phyloP scores from a whole-genome alignment of 2,113 vertebrate species.

The Isurus oxyrinchus region DNA sequence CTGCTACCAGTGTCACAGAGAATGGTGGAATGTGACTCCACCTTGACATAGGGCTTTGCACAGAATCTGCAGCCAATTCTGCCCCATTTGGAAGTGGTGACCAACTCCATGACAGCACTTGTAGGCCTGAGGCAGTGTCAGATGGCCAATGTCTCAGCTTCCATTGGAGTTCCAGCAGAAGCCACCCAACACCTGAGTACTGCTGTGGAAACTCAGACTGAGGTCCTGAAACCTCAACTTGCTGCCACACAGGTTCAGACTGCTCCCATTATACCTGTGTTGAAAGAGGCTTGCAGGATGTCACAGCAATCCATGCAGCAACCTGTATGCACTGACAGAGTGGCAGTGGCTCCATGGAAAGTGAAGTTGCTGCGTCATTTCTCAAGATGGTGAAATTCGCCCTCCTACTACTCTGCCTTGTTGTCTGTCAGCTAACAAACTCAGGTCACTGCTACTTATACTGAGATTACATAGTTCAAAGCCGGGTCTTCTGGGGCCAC shows the following conservation, averaged over 20 bases:
- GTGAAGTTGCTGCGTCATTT: too few relatives aligned
- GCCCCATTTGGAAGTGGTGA: background rate
- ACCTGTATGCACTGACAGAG: background rate
- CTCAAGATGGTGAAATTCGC: too few relatives aligned
- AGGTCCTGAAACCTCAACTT: background rate
- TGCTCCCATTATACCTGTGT: background rate
- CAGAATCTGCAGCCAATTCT: too few relatives aligned
- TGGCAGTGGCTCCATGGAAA: background rate
- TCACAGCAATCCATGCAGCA: background rate
- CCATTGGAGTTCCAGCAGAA: background rate
- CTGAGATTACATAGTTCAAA: too few relatives aligned
- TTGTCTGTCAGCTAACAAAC: too few relatives aligned
- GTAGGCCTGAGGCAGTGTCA: background rate
- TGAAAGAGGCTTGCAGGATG: background rate
- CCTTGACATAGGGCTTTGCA: too few relatives aligned
- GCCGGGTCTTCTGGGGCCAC: too few relatives aligned
- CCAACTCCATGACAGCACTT: background rate
- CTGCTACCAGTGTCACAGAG: too few relatives aligned
- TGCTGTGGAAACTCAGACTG: background rate
- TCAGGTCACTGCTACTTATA: too few relatives aligned
- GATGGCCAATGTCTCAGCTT: background rate
- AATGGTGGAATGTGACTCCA: too few relatives aligned
- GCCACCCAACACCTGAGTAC: background rate
- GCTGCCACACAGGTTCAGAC: background rate
- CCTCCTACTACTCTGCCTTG: too few relatives aligned